These are phyloP conservation scores for Potamilus streckersoni DNA, from an alignment of 1,140 invertebrate genomes.

Conservation along the genomic window DNA sequence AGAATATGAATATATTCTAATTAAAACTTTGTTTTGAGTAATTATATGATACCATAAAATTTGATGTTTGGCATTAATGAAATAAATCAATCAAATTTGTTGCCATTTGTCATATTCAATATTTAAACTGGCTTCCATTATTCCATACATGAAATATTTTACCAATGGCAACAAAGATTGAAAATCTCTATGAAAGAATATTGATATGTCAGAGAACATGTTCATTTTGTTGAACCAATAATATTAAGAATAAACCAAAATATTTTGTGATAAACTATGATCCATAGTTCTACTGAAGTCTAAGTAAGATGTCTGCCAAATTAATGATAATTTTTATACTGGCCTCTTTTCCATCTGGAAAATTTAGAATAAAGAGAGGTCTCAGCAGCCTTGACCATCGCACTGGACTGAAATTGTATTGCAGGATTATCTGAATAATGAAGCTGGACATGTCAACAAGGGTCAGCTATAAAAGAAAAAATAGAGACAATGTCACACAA, in stretches of 20 bases:
- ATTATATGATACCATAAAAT: no score
- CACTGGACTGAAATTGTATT: background rate
- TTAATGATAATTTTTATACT: background rate
- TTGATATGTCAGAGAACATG: no score
- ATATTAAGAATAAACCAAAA: no score
- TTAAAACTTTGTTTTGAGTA: background rate
- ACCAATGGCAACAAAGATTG: no score
- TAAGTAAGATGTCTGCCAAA: background rate
- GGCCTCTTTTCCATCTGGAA: conserved; percentile 25
- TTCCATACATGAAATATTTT: no score
- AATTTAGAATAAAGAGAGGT: conserved; percentile 21
- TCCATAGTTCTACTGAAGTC: background rate
- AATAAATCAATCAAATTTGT: no score
- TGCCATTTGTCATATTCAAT: no score
- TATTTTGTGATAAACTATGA: background rate
- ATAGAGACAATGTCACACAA: no score
- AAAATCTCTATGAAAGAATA: no score
- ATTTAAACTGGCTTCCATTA: no score
- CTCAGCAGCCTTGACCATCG: conserved; percentile 17
- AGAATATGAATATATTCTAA: background rate
- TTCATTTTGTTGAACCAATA: no score
- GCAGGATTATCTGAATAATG: background rate
- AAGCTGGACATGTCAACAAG: conserved; percentile 20
- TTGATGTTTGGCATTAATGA: no score
- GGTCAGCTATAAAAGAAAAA: conserved; percentile 3